Evolutionary conservation across 2,888 invertebrate species (phyloP), one percentile per base, ranked within the genome.

Genomic region (Torymus tubicola): DNA sequence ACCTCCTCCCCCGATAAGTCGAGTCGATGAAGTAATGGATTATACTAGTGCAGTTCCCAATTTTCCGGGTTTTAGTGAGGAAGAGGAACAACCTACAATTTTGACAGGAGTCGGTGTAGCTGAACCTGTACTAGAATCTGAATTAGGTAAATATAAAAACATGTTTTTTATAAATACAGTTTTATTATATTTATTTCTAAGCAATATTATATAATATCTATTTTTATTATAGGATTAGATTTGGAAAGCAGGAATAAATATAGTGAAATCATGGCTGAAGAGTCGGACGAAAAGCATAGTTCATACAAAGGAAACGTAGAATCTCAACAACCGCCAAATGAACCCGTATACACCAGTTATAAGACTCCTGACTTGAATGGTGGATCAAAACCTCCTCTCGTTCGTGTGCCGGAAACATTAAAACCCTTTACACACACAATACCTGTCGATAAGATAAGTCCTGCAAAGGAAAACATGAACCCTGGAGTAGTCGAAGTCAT

Each of bases 381-480:
- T 0, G 87, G 80, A 0, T 83, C 86, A 0, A 89, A 85, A 16
- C 88, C 90, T 2, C 87, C 87, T 67, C 79, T 90, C 10, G 86
- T 90, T 8, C 87, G 88, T n/a, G 86, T 87, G 71, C 86, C 88
- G 2, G 90, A 87, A 0, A 89, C 89, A 0, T 61, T 87, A 0
- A 90, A 89, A 65, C 90, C 90, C 0, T 90, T 90, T 70, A 86
- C 88, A 50, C 90, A 90, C 76, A 90, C 90, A 1, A 90, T 90
- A 61, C 90, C 90, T 0, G 89, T 90, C 0, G 90, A 90, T 73
- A 90, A 90, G 73, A 89, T 90, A 24, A 86, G 86, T 2, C 84
- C 87, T 0, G 87, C 81, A 0, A 82, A 87, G 5, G 77, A 84
- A 2, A 76, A 68, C 2, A 21, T 14, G 3, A 8, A 31, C 3